Base-by-base conservation (phyloP, 2,113 vertebrate genomes). In the Sturnus vulgaris region DNA sequence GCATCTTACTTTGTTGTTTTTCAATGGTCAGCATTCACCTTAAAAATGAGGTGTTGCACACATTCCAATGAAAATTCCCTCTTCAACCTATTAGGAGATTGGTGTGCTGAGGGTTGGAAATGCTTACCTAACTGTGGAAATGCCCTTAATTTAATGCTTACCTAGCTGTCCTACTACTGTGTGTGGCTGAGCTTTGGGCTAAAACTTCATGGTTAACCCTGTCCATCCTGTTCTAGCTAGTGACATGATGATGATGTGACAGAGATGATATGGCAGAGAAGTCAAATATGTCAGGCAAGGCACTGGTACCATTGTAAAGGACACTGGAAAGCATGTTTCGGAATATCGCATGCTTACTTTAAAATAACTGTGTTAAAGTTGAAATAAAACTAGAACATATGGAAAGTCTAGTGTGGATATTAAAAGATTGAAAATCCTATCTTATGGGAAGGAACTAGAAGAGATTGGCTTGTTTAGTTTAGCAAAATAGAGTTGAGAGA, bases 391-490 rank as follows among this genome's bases (percentile, higher is more conserved):
- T 79, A 60, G 69, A 81, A 72, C 35, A 71, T 80, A 61, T 61
- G 80, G 76, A 92, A 96, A 88, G 33, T 78, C 65, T 83, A 66
- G 60, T 10, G 25, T 40, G 70, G 69, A 37, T 95, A 89, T 92
- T 91, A 96, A 95, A 93, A 87, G 94, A 64, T 78, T 60, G 86
- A 86, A 94, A 94, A 94, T 39, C 53, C 91, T 93, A 52, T 96
- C 89, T 92, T 96, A 72, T 82, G 93, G 89, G 91, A 95, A 96
- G 93, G 83, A 82, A 84, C 77, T 84, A 56, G 53, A 82, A 87
- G 91, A 96, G 82, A 93, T 93, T 90, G 91, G 64, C 82, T 96
- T 97, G 94, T 96, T 97, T 95, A 86, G 80, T 78, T 96, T 95
- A 96, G 83, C 82, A 86, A 92, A 92, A 92, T 8, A 92, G n/a